These are phyloP conservation scores for Dolomedes plantarius DNA, from an alignment of 2,888 invertebrate genomes.

Conservation along the genomic window DNA sequence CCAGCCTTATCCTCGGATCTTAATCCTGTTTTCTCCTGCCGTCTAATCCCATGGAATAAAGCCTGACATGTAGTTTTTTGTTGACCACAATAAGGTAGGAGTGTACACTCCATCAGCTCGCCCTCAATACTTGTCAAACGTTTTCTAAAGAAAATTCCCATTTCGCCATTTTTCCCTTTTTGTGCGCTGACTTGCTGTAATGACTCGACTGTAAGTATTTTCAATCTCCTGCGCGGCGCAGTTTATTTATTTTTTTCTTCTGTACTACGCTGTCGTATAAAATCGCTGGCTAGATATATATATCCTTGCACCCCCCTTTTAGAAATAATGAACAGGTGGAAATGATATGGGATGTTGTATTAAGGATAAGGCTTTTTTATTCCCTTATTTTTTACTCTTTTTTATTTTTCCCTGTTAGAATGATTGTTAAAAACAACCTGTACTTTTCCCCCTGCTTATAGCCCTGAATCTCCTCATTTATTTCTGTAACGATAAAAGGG, in stretches of 20 bases:
- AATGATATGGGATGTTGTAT: constrained; percentile 33
- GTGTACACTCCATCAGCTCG: constrained; percentile 23
- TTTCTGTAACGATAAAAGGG: not conserved
- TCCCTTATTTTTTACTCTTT: too few relatives aligned
- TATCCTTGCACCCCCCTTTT: constrained; percentile 22
- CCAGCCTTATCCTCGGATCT: not conserved
- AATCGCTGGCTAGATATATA: constrained; percentile 61
- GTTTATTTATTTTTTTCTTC: constrained; percentile 23
- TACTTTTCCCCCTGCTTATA: not conserved
- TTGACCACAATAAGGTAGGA: not conserved
- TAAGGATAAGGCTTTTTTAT: constrained; percentile 36
- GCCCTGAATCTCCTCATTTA: not conserved
- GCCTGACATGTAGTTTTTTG: not conserved
- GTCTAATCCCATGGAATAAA: not conserved
- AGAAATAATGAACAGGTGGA: constrained; percentile 36
- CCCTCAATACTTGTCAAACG: constrained; percentile 52
- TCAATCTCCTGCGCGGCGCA: not conserved
- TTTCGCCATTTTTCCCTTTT: constrained; percentile 34
- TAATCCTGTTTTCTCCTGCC: not conserved
- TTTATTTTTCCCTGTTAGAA: constrained; percentile 6
- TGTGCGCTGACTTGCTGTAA: constrained; percentile 56
- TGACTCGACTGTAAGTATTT: constrained; percentile 42
- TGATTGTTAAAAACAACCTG: not conserved
- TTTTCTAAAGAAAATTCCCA: constrained; percentile 35
- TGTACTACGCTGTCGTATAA: constrained; percentile 29